Conservation (phyloP, 2,797 vertebrate genomes). For the Gambusia yucatana region DNA sequence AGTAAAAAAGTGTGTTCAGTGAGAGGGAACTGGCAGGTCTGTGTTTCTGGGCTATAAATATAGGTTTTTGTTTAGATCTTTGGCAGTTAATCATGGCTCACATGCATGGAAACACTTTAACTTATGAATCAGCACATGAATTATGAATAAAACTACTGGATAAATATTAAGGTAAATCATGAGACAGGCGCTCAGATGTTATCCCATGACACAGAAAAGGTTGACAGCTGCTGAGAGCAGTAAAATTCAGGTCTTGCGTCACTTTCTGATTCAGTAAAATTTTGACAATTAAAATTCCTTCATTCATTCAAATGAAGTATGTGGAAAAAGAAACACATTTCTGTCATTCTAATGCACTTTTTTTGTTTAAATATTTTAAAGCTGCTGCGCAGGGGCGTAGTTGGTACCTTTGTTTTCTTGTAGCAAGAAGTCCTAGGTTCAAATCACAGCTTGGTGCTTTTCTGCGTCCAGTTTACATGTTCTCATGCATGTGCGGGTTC, state of each 20-base stretch:
- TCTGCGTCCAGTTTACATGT: neutral
- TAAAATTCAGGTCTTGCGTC: slow-evolving; percentile 15
- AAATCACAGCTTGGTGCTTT: neutral
- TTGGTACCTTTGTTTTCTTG: neutral
- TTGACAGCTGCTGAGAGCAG: slow-evolving; percentile 29
- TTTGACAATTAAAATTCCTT: slow-evolving; percentile 6
- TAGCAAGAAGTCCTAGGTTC: neutral
- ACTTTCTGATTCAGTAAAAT: slow-evolving; percentile 12
- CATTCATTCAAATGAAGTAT: neutral
- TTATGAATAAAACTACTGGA: slow-evolving; percentile 60
- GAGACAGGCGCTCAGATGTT: slow-evolving; percentile 43
- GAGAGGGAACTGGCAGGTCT: slow-evolving; percentile 30
- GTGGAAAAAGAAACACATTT: neutral
- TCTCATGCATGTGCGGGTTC: neutral
- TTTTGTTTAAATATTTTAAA: neutral
- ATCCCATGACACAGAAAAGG: slow-evolving; percentile 53
- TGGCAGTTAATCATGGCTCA: slow-evolving; percentile 44
- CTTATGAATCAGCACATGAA: slow-evolving; percentile 68
- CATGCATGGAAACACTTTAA: slow-evolving; percentile 62
- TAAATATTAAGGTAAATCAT: slow-evolving; percentile 41
- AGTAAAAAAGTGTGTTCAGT: slow-evolving; percentile 24
- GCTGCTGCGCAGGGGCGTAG: neutral
- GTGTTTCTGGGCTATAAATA: slow-evolving; percentile 28
- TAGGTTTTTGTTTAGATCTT: slow-evolving; percentile 43
- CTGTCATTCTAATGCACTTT: neutral